These are phyloP conservation scores for Trachelus troglodyta DNA, from an alignment of 2,888 invertebrate genomes.

Conservation along the genomic window DNA sequence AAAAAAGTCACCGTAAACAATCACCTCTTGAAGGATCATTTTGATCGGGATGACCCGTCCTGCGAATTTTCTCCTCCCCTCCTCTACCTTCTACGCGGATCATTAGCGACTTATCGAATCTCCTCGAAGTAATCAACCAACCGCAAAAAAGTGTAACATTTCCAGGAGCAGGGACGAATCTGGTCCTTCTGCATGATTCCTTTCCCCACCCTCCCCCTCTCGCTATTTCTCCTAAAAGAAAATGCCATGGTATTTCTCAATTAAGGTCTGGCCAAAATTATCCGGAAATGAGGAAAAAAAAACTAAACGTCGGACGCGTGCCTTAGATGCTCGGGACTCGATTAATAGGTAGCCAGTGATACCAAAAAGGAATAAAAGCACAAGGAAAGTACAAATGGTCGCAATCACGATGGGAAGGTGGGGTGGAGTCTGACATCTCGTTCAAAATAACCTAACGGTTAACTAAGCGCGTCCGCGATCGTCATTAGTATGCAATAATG, in stretches of 20 bases:
- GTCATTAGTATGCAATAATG: constrained; percentile 57
- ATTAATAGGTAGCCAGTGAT: neutral
- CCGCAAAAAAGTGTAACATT: neutral
- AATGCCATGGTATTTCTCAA: neutral
- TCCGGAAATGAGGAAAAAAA: neutral
- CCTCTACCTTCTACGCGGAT: neutral
- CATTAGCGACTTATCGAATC: neutral
- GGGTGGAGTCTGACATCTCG: constrained; percentile 9
- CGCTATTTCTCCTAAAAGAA: constrained; percentile 22
- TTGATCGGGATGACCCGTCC: neutral
- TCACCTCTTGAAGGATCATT: neutral
- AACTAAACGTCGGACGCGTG: neutral
- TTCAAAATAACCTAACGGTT: constrained; percentile 42
- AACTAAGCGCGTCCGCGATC: constrained; percentile 53
- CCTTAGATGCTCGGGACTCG: neutral
- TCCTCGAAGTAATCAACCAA: neutral
- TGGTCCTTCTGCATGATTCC: constrained; percentile 25
- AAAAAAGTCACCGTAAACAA: neutral
- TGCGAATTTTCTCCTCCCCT: neutral
- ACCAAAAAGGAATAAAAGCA: neutral
- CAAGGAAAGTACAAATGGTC: neutral
- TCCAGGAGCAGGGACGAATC: neutral
- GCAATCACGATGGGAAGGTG: neutral
- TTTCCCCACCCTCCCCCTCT: constrained; percentile 29
- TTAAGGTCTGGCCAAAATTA: neutral